phyloP scores from a whole-genome alignment of 2,113 vertebrate genomes.

The Hypanus sabinus region DNA sequence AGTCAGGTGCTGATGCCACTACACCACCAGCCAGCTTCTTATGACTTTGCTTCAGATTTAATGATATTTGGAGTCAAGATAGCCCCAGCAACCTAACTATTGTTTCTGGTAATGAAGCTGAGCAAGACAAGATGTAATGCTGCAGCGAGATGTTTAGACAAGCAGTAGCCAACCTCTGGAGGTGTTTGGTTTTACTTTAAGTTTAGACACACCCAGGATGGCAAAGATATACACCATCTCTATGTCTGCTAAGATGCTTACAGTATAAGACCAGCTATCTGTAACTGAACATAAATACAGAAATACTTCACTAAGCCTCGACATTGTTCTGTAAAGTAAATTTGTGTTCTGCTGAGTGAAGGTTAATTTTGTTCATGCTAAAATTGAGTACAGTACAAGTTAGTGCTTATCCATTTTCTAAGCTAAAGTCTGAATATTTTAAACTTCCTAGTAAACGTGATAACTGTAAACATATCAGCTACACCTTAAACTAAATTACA shows the following conservation, averaged over 20 bases:
- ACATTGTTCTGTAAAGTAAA: constrained; percentile 17
- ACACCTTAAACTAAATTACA: constrained; percentile 52
- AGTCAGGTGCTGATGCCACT: too few relatives aligned
- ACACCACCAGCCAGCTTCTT: too few relatives aligned
- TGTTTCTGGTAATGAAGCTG: background rate
- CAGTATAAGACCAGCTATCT: background rate
- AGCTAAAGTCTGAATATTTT: constrained; percentile 8
- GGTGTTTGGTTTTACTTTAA: background rate
- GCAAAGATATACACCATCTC: background rate
- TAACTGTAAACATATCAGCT: constrained; percentile 37
- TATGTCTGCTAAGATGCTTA: background rate
- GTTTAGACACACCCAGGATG: background rate
- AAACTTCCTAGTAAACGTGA: constrained; percentile 39
- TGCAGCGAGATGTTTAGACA: background rate
- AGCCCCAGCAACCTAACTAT: background rate
- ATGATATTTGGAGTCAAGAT: background rate
- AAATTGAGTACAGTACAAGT: constrained; percentile 36
- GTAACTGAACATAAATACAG: constrained; percentile 13
- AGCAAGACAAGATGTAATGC: background rate
- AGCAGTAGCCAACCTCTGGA: background rate
- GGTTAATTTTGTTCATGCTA: constrained; percentile 34
- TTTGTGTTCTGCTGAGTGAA: constrained; percentile 1
- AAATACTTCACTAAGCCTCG: background rate
- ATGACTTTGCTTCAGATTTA: background rate
- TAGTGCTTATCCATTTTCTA: constrained; percentile 6